Base-by-base conservation (phyloP, 2,888 invertebrate species). In the Antitype chi region DNA sequence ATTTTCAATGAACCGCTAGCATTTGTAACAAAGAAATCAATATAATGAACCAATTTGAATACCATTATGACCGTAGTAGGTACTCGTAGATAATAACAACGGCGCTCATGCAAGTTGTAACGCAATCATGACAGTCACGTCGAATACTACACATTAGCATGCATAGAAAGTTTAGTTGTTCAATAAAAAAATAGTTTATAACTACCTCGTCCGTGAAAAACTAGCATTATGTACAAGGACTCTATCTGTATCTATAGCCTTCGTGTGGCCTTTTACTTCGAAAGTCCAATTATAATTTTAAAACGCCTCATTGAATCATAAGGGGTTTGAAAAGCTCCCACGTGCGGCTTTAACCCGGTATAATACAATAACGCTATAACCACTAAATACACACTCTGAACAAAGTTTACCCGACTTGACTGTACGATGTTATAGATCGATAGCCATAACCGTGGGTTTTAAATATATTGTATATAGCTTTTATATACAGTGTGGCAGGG, bases 241-340 rank as follows among this genome's bases (percentile, higher is more conserved):
- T 79, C 28, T 25, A 47, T 38, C 43, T 66, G 23, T 60, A 28
- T 32, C n/a, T 47, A 25, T 53, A 66, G 43, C 43, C n/a, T 52
- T 52, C 57, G 64, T 70, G 78, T 77, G 78, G 53, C 59, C 76
- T 69, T 68, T 64, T 70, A 82, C 53, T 64, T 78, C 13, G 32
- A 55, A 82, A 63, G 20, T 63, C 52, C 77, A 82, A 70, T 78
- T 78, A 80, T 80, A 82, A 82, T 80, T 82, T 63, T 82, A 55
- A 77, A 78, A 69, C 43, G 55, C 67, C 76, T 43, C 43, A 68
- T 68, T 66, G 15, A 77, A 80, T 66, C 55, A n/a, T 32, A 70
- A 57, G 59, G 70, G 53, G 64, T 55, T 78, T 62, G 62, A 32
- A 77, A 78, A 60, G 59, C 59, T 78, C 28, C 66, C 59, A 67